These are phyloP conservation scores for Melanostoma mellinum DNA, from an alignment of 2,888 invertebrate genomes.

Conservation along the genomic window DNA sequence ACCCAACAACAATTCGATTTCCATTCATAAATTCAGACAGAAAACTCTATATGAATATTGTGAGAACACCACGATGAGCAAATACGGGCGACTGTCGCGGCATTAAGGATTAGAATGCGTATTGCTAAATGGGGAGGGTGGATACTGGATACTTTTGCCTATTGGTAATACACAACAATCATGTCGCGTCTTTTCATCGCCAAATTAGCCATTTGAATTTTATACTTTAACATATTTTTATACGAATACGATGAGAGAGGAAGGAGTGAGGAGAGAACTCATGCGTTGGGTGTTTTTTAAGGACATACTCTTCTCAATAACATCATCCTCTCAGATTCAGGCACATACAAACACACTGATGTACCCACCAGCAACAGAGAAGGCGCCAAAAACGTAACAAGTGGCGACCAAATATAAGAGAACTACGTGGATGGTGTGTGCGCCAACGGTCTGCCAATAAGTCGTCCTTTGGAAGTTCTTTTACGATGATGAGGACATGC, in stretches of 20 bases:
- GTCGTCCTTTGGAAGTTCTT: slow-evolving; percentile 38
- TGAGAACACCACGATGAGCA: slow-evolving; percentile 5
- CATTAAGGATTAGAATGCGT: slow-evolving; percentile 4
- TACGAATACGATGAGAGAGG: slow-evolving; percentile 20
- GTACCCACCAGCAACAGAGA: slow-evolving; percentile 25
- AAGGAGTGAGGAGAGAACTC: neutral
- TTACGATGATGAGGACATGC: slow-evolving; percentile 17
- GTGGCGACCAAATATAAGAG: slow-evolving; percentile 54
- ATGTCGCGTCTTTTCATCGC: slow-evolving; percentile 66
- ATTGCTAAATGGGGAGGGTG: neutral
- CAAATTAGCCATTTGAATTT: slow-evolving; percentile 72
- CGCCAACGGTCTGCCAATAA: slow-evolving; percentile 64
- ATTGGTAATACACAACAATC: slow-evolving; percentile 54
- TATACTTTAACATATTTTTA: slow-evolving; percentile 61
- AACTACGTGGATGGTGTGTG: slow-evolving; percentile 63
- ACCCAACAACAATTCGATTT: slow-evolving; percentile 44
- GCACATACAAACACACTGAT: neutral
- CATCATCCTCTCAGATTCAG: slow-evolving; percentile 2
- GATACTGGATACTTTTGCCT: slow-evolving; percentile 4
- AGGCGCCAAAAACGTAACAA: slow-evolving; percentile 72
- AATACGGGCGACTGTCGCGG: neutral
- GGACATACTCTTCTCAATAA: slow-evolving; percentile 29
- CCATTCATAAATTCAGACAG: slow-evolving; percentile 67
- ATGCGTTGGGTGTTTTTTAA: slow-evolving; percentile 56
- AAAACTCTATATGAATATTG: slow-evolving; percentile 27